Conservation (phyloP, 2,797 vertebrate species). For the Schizopygopsis pylzovi region DNA sequence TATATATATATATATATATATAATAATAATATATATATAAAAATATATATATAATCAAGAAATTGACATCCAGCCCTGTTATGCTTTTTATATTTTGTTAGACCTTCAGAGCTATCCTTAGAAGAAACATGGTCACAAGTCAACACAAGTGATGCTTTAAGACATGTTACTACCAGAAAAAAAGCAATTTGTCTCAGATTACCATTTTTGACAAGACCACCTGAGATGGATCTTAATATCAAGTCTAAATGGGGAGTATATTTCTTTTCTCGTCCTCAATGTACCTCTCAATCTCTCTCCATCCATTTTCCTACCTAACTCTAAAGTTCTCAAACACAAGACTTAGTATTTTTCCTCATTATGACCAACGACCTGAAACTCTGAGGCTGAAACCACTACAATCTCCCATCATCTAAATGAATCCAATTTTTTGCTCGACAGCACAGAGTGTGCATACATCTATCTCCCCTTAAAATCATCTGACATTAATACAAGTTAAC, state of each 20-base stretch:
- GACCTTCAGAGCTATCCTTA: background rate
- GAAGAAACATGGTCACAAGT: background rate
- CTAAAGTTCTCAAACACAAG: slow-evolving; percentile 26
- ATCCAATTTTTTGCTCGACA: slow-evolving; percentile 83
- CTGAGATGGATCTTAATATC: background rate
- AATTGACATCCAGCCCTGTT: background rate
- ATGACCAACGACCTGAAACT: slow-evolving; percentile 81
- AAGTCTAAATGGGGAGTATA: background rate
- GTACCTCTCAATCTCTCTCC: slow-evolving; percentile 11
- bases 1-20: no score
- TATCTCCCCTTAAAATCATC: slow-evolving; percentile 76
- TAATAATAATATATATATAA: no score
- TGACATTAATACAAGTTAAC: slow-evolving; percentile 84
- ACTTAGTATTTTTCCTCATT: slow-evolving; percentile 66
- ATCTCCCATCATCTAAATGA: slow-evolving; percentile 82
- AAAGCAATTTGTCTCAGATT: background rate
- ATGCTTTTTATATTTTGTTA: background rate
- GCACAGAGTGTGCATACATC: slow-evolving; percentile 75
- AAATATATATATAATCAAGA: no score
- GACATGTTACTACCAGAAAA: background rate
- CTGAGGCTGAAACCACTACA: slow-evolving; percentile 73
- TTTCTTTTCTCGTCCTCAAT: slow-evolving; percentile 26
- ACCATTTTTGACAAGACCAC: slow-evolving; percentile 3
- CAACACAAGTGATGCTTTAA: background rate
- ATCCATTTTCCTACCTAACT: background rate